These are phyloP conservation scores for Acholoe squamosa DNA, from an alignment of 2,888 invertebrate species.

Conservation along the genomic window DNA sequence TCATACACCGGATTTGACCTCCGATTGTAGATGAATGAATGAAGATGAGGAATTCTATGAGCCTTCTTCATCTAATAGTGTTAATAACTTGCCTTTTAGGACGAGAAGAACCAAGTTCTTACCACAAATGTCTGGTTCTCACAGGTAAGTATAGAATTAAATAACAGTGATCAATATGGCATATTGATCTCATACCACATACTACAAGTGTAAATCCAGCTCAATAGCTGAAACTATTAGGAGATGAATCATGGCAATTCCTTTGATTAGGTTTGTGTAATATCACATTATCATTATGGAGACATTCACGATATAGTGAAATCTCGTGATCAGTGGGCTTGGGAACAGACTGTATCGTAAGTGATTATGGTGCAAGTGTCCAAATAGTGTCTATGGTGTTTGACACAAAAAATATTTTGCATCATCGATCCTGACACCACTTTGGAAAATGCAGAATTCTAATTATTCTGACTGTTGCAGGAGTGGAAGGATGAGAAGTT, in stretches of 20 bases:
- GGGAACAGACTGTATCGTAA: no score
- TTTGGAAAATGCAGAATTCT: neutral
- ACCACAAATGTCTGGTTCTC: constrained; percentile 84
- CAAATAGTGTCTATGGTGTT: no score
- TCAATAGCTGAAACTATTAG: neutral
- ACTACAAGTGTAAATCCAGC: no score
- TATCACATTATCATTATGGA: neutral
- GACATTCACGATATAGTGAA: no score
- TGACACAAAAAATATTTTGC: neutral
- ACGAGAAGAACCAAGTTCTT: constrained; percentile 83
- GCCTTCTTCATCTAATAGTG: neutral
- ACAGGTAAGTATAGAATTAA: constrained; percentile 74
- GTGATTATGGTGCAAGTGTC: no score
- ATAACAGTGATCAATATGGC: no score
- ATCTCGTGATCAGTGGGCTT: no score
- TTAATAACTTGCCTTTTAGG: constrained; percentile 45
- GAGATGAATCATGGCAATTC: neutral
- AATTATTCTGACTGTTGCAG: constrained; percentile 72
- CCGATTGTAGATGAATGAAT: no score
- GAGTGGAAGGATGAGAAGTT: constrained; percentile 86
- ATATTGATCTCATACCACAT: no score
- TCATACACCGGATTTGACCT: no score
- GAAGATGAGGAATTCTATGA: no score
- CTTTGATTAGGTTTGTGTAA: neutral
- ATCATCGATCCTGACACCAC: neutral